Percentiles rank a stretch among this genome's conserved stretches.
Evolutionary conservation across 2,113 vertebrate genomes (phyloP).

Genomic region (Albula goreensis): DNA sequence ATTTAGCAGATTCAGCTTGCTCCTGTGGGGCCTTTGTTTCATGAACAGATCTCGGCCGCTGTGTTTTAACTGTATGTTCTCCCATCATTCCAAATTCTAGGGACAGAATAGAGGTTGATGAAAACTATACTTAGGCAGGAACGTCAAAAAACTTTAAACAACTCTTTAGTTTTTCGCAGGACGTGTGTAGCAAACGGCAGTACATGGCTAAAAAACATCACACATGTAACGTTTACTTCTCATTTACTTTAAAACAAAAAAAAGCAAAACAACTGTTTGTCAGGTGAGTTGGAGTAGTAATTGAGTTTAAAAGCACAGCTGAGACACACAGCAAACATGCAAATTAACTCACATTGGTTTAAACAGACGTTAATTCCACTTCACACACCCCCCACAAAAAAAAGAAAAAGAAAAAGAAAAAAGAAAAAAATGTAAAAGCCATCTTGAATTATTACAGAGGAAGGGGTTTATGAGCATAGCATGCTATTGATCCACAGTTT

Average conservation of each 20-base stretch:
- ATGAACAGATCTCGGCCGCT: slow-evolving; percentile 99
- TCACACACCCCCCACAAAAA: slow-evolving; percentile 48
- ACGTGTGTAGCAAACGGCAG: slow-evolving; percentile 60
- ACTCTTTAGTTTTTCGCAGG: slow-evolving; percentile 60
- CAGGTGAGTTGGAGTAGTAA: slow-evolving; percentile 74
- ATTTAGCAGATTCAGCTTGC: slow-evolving; percentile 99
- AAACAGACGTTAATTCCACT: slow-evolving; percentile 42
- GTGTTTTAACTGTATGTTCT: slow-evolving; percentile 99
- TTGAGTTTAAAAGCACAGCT: slow-evolving; percentile 73
- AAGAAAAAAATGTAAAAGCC: slow-evolving; percentile 78
- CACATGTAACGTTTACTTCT: slow-evolving; percentile 66
- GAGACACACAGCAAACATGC: slow-evolving; percentile 78
- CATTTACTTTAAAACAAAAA: slow-evolving; percentile 56
- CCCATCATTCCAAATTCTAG: slow-evolving; percentile 99
- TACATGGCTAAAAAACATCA: slow-evolving; percentile 72
- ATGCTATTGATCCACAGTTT: slow-evolving; percentile 81
- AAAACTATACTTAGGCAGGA: slow-evolving; percentile 84
- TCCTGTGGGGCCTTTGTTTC: slow-evolving; percentile 99
- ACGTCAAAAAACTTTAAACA: slow-evolving; percentile 69
- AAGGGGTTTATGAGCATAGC: slow-evolving; percentile 73
- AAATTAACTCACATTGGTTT: slow-evolving; percentile 67
- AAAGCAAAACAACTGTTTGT: slow-evolving; percentile 72
- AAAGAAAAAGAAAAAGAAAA: slow-evolving; percentile 50
- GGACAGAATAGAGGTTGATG: slow-evolving; percentile 99
- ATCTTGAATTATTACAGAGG: slow-evolving; percentile 69